Evolutionary conservation across 2,113 vertebrate species (phyloP).

Genomic region (Numida meleagris): DNA sequence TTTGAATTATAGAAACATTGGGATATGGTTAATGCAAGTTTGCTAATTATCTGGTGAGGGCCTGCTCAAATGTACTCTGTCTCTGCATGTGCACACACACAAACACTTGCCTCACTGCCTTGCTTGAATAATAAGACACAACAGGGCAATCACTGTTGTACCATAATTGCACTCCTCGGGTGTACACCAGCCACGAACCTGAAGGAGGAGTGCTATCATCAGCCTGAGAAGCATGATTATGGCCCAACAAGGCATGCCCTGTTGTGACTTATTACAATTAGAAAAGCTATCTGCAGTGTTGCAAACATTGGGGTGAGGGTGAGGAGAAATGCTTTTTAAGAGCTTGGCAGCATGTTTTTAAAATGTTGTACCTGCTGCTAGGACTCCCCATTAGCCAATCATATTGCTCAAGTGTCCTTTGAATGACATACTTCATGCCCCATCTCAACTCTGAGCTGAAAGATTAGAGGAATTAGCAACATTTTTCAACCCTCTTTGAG

Average conservation of each 20-base stretch:
- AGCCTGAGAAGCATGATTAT: slow-evolving; percentile 71
- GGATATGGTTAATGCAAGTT: slow-evolving; percentile 56
- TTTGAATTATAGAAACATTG: background rate
- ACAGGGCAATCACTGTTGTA: slow-evolving; percentile 67
- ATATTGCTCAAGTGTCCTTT: slow-evolving; percentile 57
- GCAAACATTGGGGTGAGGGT: slow-evolving; percentile 24
- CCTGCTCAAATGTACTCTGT: slow-evolving; percentile 62
- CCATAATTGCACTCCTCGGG: slow-evolving; percentile 66
- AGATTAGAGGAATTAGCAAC: slow-evolving; percentile 55
- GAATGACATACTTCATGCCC: slow-evolving; percentile 65
- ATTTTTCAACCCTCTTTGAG: slow-evolving; percentile 50
- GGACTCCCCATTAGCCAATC: slow-evolving; percentile 62
- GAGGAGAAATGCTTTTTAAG: slow-evolving; percentile 45
- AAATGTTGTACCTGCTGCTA: slow-evolving; percentile 72
- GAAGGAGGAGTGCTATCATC: slow-evolving; percentile 66
- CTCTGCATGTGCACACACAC: slow-evolving; percentile 66
- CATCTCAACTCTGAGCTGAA: slow-evolving; percentile 44
- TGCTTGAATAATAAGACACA: slow-evolving; percentile 72
- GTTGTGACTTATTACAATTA: slow-evolving; percentile 74
- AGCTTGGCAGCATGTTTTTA: slow-evolving; percentile 46
- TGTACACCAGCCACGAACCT: slow-evolving; percentile 32
- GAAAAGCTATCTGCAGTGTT: slow-evolving; percentile 39
- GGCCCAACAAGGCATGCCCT: slow-evolving; percentile 74
- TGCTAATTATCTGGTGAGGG: slow-evolving; percentile 61
- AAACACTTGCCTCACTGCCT: slow-evolving; percentile 63